Base-by-base conservation (phyloP, 2,888 invertebrate genomes). In the Cremastinae sp. region DNA sequence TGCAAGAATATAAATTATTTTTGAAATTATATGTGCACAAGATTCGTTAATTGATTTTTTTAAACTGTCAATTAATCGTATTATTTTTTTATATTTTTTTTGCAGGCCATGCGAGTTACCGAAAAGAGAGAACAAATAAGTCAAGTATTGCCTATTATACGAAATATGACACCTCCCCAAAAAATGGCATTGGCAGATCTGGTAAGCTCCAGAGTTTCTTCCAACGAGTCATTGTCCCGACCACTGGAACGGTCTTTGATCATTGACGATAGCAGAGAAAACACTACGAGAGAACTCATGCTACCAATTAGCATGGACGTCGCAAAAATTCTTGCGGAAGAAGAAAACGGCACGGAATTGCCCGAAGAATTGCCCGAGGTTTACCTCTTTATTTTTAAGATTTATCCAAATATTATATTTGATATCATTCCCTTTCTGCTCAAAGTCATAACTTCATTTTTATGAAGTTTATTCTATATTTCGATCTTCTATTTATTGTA, bases 231-330 rank as follows among this genome's bases (percentile, higher is more conserved):
- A 7, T 62, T 43, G 1, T 66, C 70, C 1, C 10, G 68, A 10
- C 41, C 74, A 5, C 18, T 79, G 92, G 92, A 93, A 80, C 91
- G 91, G 85, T 91, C 92, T 84, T 91, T 93, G 91, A 92, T 93
- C 84, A 92, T 91, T 77, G 91, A 91, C 82, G 70, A 75, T 4
- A 81, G 16, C 45, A 77, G 80, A 10, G 80, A 77, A 2, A 79
- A 93, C 84, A 90, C 91, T 0, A 91, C 91, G 12, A 89, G 92
- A 78, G 92, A 92, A 65, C 88, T 93, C 28, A 91, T 93, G 90
- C 87, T 94, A 68, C 94, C 94, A 8, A 92, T 93, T 76, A 91
- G 93, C 73, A 90, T 92, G 80, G 94, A 94, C 86, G 92, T 93
- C 86, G 93, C 94, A 0, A 93, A 93, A 85, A 90, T 93, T 72